A percentile compares a stretch with the other conserved stretches of the same genome.
Conservation (phyloP, 2,113 vertebrate species). For the Machaerirhynchus nigripectus region DNA sequence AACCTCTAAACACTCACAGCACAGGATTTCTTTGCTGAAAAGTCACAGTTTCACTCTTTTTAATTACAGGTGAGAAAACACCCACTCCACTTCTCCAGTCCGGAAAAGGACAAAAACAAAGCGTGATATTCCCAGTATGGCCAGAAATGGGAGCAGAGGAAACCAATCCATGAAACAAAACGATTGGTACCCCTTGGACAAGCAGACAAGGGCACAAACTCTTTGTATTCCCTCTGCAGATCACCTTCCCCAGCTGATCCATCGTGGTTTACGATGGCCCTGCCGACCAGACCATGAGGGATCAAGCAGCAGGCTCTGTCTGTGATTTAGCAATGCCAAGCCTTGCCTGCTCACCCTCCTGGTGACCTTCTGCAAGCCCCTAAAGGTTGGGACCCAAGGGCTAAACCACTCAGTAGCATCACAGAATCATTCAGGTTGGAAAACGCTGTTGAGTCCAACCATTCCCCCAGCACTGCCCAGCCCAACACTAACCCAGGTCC, state of each 20-base stretch:
- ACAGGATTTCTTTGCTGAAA: neutral
- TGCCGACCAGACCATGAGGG: rapidly evolving
- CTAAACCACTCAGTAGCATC: neutral
- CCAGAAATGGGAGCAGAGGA: neutral
- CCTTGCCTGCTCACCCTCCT: neutral
- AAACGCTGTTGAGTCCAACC: neutral
- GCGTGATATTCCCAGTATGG: rapidly evolving
- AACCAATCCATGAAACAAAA: neutral
- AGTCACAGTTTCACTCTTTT: neutral
- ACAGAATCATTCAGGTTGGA: neutral
- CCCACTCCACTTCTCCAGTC: neutral
- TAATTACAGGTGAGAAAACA: slow-evolving; percentile 16
- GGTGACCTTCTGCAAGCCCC: neutral
- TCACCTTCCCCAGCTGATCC: neutral
- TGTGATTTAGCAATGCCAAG: neutral
- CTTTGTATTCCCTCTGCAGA: neutral
- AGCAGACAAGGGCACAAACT: neutral
- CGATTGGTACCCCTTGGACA: rapidly evolving
- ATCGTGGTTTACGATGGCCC: rapidly evolving
- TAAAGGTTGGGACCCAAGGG: neutral
- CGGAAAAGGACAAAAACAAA: neutral
- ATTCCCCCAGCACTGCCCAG: neutral
- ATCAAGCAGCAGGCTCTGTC: neutral
- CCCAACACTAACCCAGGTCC: rapidly evolving
- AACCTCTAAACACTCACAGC: neutral